These are phyloP conservation scores for Phalloptychus januarius DNA, from an alignment of 2,797 vertebrate species.

Conservation along the genomic window DNA sequence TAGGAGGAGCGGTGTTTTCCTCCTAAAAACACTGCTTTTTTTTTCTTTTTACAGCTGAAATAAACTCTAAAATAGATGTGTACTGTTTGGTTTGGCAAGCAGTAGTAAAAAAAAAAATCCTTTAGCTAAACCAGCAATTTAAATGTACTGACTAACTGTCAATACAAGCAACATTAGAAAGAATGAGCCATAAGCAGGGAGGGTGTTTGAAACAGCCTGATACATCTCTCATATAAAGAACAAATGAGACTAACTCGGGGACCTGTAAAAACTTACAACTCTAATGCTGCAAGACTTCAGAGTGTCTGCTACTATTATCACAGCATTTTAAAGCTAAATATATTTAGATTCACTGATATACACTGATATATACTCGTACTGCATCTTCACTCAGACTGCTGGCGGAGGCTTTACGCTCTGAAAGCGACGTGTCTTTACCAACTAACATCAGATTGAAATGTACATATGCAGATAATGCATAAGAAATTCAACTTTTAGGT, in stretches of 20 bases:
- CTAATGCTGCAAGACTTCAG: not conserved
- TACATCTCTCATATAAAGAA: not conserved
- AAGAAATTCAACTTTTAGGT: not conserved
- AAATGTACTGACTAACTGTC: constrained; percentile 28
- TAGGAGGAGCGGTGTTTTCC: constrained; percentile 11
- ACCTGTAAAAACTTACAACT: not conserved
- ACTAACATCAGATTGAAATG: not conserved
- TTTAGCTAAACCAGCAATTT: constrained; percentile 24
- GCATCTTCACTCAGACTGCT: not conserved
- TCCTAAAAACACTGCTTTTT: no score
- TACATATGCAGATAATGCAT: not conserved
- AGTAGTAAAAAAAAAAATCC: constrained; percentile 5
- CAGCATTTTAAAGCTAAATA: not conserved
- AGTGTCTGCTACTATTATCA: not conserved
- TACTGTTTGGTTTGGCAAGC: constrained; percentile 1
- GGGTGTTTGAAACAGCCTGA: constrained; percentile 12
- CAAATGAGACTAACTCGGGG: not conserved
- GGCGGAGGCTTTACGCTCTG: not conserved
- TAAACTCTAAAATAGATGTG: constrained; percentile 27
- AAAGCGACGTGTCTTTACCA: not conserved
- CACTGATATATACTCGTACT: not conserved
- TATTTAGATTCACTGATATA: constrained; percentile 18
- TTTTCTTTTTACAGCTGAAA: constrained; percentile 25
- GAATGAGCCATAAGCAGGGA: constrained; percentile 4
- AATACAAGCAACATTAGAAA: not conserved